Evolutionary conservation across 2,888 invertebrate species (phyloP), one percentile per base, ranked within the genome.

Genomic region (Syrphus vitripennis): DNA sequence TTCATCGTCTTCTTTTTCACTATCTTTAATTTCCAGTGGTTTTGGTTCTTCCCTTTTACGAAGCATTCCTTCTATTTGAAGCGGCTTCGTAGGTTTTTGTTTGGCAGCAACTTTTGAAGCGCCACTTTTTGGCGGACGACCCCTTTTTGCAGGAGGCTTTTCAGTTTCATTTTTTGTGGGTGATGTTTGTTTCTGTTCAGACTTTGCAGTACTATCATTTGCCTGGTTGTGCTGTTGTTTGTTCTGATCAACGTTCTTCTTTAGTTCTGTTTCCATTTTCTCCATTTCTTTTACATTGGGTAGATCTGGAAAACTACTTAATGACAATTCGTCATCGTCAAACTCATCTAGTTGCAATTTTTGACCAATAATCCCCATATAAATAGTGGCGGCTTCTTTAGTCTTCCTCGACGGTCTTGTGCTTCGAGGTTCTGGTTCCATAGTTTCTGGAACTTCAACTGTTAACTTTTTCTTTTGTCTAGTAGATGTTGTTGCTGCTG

Each of bases 311-410:
- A 95, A 95, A 90, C 95, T 95, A 88, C 94, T 95, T 26, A 95
- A 91, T 0, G 95, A 95, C 12, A 94, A 89, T 89, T 94, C 94
- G 89, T 95, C 95, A 26, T 94, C 92, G 12, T 83, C 93, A 78
- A 94, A 94, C 65, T 94, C 94, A 29, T 94, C 94, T 87, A 94
- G 93, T 21, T 95, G 94, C 67, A 96, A 92, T 90, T 95, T 95
- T 88, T 95, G 94, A 4, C 95, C 95, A 61, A 96, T 93, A 87
- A 96, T 94, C 89, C 96, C 96, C 95, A 96, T 95, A 88, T 95
- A 96, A 72, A 95, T 94, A 7, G 95, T 94, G 1, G 96, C 96
- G 26, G 95, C 95, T 91, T 96, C 95, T 91, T 96, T 96, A 0
- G 96, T 96, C 91, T 95, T 96, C 40, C 96, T 93, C 10, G 94